Percentiles rank a stretch among this genome's conserved stretches.
Conservation (phyloP, 2,888 invertebrate genomes). For the Neocrepidodera transversa region DNA sequence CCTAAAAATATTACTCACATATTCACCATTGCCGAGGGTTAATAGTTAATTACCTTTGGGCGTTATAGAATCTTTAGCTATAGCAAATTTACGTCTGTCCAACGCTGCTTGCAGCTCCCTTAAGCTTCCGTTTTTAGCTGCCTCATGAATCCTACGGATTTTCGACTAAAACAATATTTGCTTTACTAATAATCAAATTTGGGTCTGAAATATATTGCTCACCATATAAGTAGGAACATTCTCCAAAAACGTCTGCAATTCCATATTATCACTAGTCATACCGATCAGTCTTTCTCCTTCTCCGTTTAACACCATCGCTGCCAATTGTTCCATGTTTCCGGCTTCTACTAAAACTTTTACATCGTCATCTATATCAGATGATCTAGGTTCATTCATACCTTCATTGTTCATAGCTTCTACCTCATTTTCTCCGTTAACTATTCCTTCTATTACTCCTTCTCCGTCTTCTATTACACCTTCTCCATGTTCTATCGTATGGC, state of each 20-base stretch:
- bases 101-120: conserved; percentile 84
- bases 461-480: conserved; percentile 41
- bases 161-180: conserved; percentile 69
- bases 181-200: too few relatives aligned
- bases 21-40: too few relatives aligned
- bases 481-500: conserved; percentile 11
- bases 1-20: conserved; percentile 59
- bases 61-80: conserved; percentile 85
- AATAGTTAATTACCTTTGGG: conserved; percentile 65
- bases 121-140: conserved; percentile 84
- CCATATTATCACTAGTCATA: conserved; percentile 73
- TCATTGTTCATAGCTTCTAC: conserved; percentile 60
- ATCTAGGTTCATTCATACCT: conserved; percentile 63
- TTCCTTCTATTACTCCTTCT: conserved; percentile 58
- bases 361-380: conserved; percentile 64
- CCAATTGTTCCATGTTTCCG: conserved; percentile 89
- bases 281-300: conserved; percentile 81
- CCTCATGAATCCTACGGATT: conserved; percentile 87
- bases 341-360: conserved; percentile 71
- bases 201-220: conserved; percentile 1
- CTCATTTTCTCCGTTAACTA: conserved; percentile 59
- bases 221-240: conserved; percentile 90
- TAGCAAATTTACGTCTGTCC: conserved; percentile 89
- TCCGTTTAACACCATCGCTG: conserved; percentile 86
- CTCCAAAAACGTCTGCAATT: conserved; percentile 85